These are phyloP conservation scores for Eulemur mongoz DNA, from an alignment of 2,797 vertebrate genomes.

Conservation along the genomic window DNA sequence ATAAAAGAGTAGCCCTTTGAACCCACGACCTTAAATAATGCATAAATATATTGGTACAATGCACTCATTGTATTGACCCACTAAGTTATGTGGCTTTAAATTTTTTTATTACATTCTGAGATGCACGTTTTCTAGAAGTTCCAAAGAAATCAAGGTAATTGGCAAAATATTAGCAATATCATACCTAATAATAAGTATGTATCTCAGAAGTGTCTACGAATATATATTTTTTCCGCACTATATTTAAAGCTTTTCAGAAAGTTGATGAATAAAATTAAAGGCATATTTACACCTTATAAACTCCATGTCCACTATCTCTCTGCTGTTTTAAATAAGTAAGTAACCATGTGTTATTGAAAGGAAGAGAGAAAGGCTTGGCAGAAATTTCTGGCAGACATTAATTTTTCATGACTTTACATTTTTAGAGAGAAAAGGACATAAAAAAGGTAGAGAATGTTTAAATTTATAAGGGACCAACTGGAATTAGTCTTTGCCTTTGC, in stretches of 20 bases:
- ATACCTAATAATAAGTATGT: neutral
- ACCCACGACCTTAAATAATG: constrained; percentile 86
- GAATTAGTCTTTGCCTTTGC: constrained; percentile 55
- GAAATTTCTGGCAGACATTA: constrained; percentile 58
- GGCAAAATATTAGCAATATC: constrained; percentile 45
- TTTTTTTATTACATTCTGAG: constrained; percentile 76
- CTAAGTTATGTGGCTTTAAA: constrained; percentile 77
- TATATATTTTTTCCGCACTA: neutral
- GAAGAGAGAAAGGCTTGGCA: constrained; percentile 42
- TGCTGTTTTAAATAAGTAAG: constrained; percentile 37
- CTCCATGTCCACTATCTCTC: constrained; percentile 1
- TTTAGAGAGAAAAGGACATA: constrained; percentile 44
- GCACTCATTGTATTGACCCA: constrained; percentile 82
- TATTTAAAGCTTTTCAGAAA: constrained; percentile 39
- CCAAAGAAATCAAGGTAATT: constrained; percentile 75
- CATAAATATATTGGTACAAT: constrained; percentile 86
- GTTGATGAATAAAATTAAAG: constrained; percentile 37
- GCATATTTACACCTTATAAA: constrained; percentile 5
- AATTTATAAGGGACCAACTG: constrained; percentile 50
- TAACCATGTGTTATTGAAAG: constrained; percentile 58
- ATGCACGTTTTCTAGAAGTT: constrained; percentile 75
- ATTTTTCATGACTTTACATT: constrained; percentile 56
- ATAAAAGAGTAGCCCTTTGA: constrained; percentile 89
- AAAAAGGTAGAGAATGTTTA: constrained; percentile 44
- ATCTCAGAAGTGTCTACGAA: constrained; percentile 14